These are phyloP conservation scores for Siniperca knerii DNA, from an alignment of 2,113 vertebrate genomes.

Conservation along the genomic window DNA sequence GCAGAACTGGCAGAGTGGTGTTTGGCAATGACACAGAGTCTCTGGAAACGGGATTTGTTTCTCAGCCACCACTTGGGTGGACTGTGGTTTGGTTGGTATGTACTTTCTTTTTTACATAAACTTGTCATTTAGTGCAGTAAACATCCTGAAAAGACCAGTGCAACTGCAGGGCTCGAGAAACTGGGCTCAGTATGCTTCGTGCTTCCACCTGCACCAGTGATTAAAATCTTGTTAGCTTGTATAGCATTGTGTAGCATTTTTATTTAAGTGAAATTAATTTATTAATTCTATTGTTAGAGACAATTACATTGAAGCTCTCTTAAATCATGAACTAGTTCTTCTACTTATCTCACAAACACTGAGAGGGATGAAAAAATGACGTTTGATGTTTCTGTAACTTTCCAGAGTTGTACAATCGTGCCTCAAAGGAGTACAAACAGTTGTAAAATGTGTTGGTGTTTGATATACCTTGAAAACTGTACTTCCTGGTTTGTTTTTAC, in stretches of 20 bases:
- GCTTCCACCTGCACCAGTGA: not conserved
- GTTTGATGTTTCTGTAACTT: not conserved
- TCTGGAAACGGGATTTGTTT: constrained; percentile 52
- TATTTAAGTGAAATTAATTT: no score
- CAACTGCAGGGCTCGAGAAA: not conserved
- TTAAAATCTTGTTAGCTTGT: not conserved
- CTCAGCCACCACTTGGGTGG: constrained; percentile 40
- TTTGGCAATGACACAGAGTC: constrained; percentile 19
- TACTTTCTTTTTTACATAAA: constrained; percentile 47
- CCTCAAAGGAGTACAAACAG: not conserved
- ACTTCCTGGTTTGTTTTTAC: constrained; percentile 16
- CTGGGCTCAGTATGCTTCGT: not conserved
- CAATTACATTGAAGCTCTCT: not conserved
- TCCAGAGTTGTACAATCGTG: not conserved
- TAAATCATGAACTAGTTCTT: not conserved
- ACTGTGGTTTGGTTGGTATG: constrained; percentile 48
- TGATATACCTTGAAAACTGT: constrained; percentile 6
- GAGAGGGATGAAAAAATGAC: not conserved
- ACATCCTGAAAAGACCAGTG: constrained; percentile 25
- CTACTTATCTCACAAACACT: not conserved
- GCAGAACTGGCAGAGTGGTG: constrained; percentile 27
- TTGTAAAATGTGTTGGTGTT: constrained; percentile 16
- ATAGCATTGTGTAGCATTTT: no score
- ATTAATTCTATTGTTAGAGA: not conserved
- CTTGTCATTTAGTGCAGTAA: constrained; percentile 50